Evolutionary conservation across 2,797 vertebrate species (phyloP), one percentile per base, ranked within the genome.

Genomic region (Leptodactylus fallax): DNA sequence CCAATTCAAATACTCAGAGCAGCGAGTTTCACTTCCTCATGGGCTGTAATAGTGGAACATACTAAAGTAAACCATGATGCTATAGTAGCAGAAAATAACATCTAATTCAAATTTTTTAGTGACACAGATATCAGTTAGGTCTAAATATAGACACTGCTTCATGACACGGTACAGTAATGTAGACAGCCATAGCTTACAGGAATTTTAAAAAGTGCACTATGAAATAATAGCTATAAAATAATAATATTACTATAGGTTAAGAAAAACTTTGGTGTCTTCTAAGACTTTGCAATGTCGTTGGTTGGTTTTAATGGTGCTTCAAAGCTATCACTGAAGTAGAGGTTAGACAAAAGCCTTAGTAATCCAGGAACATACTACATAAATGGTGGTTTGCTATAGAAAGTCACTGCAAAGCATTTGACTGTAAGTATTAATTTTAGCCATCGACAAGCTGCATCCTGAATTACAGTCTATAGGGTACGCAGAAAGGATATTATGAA

Each of bases 21-120:
- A 87, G 86, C 21, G 23, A 55, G 67, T 87, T 87, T 87, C 86
- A 87, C 86, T 87, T 87, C 86, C 86, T 82, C 79, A 65, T 60
- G 27, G 21, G 74, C 71, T 0, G 23, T 17, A 63, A 74, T 56
- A 84, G 11, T 85, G 83, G 71, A 85, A 85, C 71, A 85, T 58
- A 51, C 16, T 53, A 45, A 45, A 51, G 9, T 47, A 61, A 77
- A 77, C 69, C 69, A 63, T 85, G 83, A 85, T 85, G 83, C 71
- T 77, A 71, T 85, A 85, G 58, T 49, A 51, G 36, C n/a, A 72
- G 21, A 25, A 85, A 84, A 69, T 25, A 84, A 71, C 53, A 27
- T 72, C 23, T 7, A 47, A 76, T 85, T 72, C 71, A 51, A 76
- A 85, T 61, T 27, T 23, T 49, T 9, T 11, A 7, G 19, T 58